Evolutionary conservation across 2,113 vertebrate genomes (phyloP).

Genomic region (Centropus unirufus): DNA sequence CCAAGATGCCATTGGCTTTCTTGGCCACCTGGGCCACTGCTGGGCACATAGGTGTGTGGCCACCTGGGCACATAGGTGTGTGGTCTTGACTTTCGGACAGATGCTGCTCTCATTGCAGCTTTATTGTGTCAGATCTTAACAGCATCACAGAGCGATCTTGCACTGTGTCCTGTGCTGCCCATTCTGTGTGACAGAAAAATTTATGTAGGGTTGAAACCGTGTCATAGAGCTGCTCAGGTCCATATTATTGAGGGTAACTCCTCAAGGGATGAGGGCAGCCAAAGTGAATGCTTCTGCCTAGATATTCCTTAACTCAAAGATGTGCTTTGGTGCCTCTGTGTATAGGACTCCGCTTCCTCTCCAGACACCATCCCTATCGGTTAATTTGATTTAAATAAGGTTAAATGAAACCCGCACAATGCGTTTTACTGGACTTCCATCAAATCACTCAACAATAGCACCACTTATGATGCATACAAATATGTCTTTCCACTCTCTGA

Average conservation of each 20-base stretch:
- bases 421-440: slow-evolving; percentile 2
- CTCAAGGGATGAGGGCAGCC: not conserved
- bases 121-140: not conserved
- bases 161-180: not conserved
- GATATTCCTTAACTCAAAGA: not conserved
- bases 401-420: not conserved
- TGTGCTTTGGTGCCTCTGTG: not conserved
- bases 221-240: not conserved
- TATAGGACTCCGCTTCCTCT: not conserved
- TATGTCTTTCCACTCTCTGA: not conserved
- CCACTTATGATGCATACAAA: not conserved
- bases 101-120: not conserved
- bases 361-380: not conserved
- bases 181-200: accelerated
- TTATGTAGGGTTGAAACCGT: not conserved
- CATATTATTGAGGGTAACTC: not conserved
- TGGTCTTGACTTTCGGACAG: not conserved
- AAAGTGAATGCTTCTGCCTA: accelerated
- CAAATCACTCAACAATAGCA: slow-evolving; percentile 38
- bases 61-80: too few relatives aligned
- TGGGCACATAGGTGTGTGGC: too few relatives aligned
- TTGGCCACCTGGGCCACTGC: too few relatives aligned
- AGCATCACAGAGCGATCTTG: not conserved
- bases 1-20: too few relatives aligned
- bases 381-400: slow-evolving; percentile 15